Evolutionary conservation across 1,140 invertebrate species (phyloP).

Genomic region (Brachionus sp.): DNA sequence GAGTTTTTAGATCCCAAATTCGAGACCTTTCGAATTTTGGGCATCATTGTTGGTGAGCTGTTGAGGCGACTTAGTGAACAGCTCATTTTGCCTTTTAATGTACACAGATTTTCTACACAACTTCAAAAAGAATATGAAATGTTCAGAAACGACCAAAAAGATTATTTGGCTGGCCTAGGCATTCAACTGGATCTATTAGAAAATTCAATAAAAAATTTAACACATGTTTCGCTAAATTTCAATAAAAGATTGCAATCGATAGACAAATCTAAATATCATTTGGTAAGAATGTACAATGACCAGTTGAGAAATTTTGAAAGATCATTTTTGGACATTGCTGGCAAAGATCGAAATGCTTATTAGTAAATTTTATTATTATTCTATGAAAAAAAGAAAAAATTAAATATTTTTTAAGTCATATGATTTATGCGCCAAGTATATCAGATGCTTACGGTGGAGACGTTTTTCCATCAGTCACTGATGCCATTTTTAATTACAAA

Average conservation of each 20-base stretch:
- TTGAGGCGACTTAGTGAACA: not conserved
- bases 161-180: not conserved
- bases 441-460: slow-evolving; percentile 26
- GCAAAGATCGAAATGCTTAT: not conserved
- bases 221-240: not conserved
- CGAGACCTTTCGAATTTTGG: slow-evolving; percentile 20
- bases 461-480: slow-evolving; percentile 30
- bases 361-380: not conserved
- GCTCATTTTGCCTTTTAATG: slow-evolving; percentile 12
- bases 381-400: not conserved
- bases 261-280: not conserved
- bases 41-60: not conserved
- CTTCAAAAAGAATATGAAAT: not conserved
- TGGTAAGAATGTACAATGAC: slow-evolving; percentile 32
- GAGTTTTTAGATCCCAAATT: slow-evolving; percentile 55
- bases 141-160: not conserved
- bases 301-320: slow-evolving; percentile 31
- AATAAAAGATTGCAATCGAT: not conserved
- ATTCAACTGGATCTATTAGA: slow-evolving; percentile 17
- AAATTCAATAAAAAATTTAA: slow-evolving; percentile 15
- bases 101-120: not conserved
- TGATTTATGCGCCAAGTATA: slow-evolving; percentile 43
- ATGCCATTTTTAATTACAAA: slow-evolving; percentile 36
- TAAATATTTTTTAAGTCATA: slow-evolving; percentile 40
- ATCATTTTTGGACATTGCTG: slow-evolving; percentile 19